phyloP scores from a whole-genome alignment of 2,888 invertebrate species.

The Troides helena region DNA sequence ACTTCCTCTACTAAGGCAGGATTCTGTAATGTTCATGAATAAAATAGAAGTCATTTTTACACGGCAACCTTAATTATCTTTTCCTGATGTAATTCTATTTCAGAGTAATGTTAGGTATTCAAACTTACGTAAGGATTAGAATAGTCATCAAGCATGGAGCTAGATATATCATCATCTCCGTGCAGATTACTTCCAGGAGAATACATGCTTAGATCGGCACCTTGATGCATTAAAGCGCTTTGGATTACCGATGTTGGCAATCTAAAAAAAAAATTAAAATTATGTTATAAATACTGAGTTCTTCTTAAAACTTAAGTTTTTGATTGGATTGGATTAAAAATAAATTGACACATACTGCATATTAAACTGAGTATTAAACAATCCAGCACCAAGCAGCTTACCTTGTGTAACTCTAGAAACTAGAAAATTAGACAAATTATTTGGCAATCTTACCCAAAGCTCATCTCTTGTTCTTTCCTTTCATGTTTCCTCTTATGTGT shows the following conservation, averaged over 20 bases:
- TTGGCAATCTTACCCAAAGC: conserved; percentile 82
- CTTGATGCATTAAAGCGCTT: conserved; percentile 72
- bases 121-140: conserved; percentile 67
- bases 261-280: conserved; percentile 39
- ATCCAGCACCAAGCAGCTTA: background rate
- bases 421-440: background rate
- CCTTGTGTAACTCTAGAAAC: conserved; percentile 12
- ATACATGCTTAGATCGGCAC: conserved; percentile 71
- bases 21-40: conserved; percentile 53
- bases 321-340: too few species aligned
- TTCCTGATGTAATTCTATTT: too few species aligned
- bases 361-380: background rate
- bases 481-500: conserved; percentile 99
- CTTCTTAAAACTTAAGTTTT: background rate
- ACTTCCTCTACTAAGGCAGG: conserved; percentile 81
- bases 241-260: conserved; percentile 73
- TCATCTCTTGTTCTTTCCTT: conserved; percentile 93
- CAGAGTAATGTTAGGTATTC: background rate
- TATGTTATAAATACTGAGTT: background rate
- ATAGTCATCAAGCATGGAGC: conserved; percentile 66
- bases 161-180: conserved; percentile 71
- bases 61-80: background rate
- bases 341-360: too few species aligned
- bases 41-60: background rate
- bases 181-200: conserved; percentile 68